Evolutionary conservation across 1,140 invertebrate genomes (phyloP), one percentile per base, ranked within the genome.

Genomic region (Hypothenemus hampei): DNA sequence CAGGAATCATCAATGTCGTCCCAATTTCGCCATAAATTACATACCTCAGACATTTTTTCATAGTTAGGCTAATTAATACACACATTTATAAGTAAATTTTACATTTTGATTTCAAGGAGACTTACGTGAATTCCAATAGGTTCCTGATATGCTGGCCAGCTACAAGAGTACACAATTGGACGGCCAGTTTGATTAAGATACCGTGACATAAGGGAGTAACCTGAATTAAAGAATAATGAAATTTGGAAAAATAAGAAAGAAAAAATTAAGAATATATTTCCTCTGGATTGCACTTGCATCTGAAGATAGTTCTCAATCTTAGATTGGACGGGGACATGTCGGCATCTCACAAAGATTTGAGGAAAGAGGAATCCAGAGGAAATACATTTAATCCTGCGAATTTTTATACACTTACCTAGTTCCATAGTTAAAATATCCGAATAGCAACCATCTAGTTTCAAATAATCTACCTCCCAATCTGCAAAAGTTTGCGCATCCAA

Each of bases 11-110:
- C 75, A 57, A 95, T 91, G 66, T 95, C 91, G 63, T 81, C 82
- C 75, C 80, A 93, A 62, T 93, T 94, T 49, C 91, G 75, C 91
- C 91, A 95, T 46, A 93, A 71, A 72, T 94, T 94, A 63, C 91
- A 95, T 41, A 78, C 74, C 60, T 85, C 69, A 1, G 76, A 74
- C 51, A 92, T 82, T 0, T 75, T 68, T 4, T 67, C 71, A 66
- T 86, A 93, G 70, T 93, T 80, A 0, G 86, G 80, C 82, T 89
- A 64, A 36, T 73, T 70, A 63, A 46, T 18, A 22, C 37, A 59
- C 47, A 8, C 26, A 22, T 31, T 23, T 18, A 24, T 29, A 44
- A 53, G 20, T 33, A 13, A n/a, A n/a, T n/a, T n/a, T n/a, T n/a
- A n/a, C n/a, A n/a, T n/a, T n/a, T n/a, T n/a, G n/a, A n/a, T n/a